phyloP scores from a whole-genome alignment of 2,888 invertebrate genomes.

The Sarcophaga variegata region DNA sequence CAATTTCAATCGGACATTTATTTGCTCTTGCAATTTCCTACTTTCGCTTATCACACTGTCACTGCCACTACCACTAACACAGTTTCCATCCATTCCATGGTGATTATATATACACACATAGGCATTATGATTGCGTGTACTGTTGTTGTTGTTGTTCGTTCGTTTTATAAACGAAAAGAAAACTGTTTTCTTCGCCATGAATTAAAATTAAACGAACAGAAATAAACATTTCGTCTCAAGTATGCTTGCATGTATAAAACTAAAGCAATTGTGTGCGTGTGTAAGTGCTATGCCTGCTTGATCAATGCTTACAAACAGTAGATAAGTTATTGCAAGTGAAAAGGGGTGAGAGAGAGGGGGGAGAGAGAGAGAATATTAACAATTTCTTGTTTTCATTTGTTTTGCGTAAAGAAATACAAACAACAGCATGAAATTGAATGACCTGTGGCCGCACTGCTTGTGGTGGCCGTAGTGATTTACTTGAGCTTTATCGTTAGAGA shows the following conservation, averaged over 20 bases:
- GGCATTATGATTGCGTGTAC: background rate
- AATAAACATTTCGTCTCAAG: conserved; percentile 37
- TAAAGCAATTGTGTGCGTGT: background rate
- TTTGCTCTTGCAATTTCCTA: conserved; percentile 2
- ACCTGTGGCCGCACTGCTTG: conserved; percentile 31
- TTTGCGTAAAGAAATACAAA: background rate
- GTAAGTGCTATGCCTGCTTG: background rate
- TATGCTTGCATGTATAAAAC: background rate
- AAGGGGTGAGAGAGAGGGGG: no score
- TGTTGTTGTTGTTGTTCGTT: background rate
- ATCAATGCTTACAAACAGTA: background rate
- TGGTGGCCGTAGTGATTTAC: conserved; percentile 28
- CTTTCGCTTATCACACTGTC: background rate
- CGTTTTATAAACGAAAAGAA: background rate
- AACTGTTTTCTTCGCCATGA: conserved; percentile 45
- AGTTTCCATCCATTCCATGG: no score
- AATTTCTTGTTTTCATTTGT: conserved; percentile 3
- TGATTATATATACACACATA: background rate
- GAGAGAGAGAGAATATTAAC: conserved; percentile 37
- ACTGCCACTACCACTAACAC: no score
- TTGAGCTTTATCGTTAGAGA: background rate
- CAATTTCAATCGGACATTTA: conserved; percentile 6
- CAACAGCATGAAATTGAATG: background rate
- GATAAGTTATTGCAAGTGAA: no score
- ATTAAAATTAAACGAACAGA: conserved; percentile 27